phyloP scores from a whole-genome alignment of 2,888 invertebrate species.

The Cosmopolites sordidus region DNA sequence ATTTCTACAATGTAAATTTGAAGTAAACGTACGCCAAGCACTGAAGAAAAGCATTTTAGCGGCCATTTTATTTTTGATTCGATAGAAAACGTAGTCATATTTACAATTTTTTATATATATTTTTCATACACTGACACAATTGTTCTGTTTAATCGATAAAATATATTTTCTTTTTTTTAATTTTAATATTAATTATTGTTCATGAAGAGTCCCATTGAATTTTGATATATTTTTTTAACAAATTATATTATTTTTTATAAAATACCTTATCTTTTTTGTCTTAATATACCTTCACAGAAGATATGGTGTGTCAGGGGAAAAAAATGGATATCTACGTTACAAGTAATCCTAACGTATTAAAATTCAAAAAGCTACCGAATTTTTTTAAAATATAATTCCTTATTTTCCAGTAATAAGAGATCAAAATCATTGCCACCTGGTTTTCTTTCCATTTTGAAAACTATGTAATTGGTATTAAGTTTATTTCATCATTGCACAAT shows the following conservation, averaged over 20 bases:
- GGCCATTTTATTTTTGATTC: conserved; percentile 1
- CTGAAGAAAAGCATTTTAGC: background rate
- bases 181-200: conserved; percentile 26
- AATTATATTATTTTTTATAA: background rate
- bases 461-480: background rate
- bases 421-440: conserved; percentile 49
- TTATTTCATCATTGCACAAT: background rate
- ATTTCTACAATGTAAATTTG: background rate
- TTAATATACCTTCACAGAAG: conserved; percentile 21
- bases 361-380: conserved; percentile 34
- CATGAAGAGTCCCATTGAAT: conserved; percentile 25
- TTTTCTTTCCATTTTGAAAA: conserved; percentile 18
- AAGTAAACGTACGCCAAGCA: background rate
- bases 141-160: conserved; percentile 20
- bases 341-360: conserved; percentile 1
- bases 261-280: background rate
- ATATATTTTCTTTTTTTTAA: conserved; percentile 23
- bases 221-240: conserved; percentile 2
- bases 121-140: conserved; percentile 21
- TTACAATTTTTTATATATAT: background rate
- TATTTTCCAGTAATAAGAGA: conserved; percentile 40
- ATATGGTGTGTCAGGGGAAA: conserved; percentile 36
- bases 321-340: conserved; percentile 8
- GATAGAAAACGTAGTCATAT: conserved; percentile 1
- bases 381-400: conserved; percentile 24